Percentiles rank a stretch among this genome's conserved stretches.
Evolutionary conservation across 2,797 vertebrate species (phyloP).

Genomic region (Malurus splendens): DNA sequence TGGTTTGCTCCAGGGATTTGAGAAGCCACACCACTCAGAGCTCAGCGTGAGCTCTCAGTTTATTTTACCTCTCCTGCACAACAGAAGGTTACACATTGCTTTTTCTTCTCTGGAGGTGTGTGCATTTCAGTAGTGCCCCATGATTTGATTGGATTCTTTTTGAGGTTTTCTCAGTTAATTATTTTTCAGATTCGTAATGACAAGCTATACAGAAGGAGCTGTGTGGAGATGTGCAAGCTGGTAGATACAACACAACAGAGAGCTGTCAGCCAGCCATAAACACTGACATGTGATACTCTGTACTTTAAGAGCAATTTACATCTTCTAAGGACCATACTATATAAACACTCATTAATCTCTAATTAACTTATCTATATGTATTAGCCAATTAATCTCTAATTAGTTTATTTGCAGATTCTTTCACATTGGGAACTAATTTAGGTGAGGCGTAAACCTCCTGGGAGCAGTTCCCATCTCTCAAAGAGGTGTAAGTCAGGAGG

Average conservation of each 20-base stretch:
- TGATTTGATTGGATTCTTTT: background rate
- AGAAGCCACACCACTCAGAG: background rate
- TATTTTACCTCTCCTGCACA: background rate
- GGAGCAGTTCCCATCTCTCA: conserved; percentile 11
- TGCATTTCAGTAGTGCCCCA: background rate
- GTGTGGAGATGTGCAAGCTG: background rate
- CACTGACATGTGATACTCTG: background rate
- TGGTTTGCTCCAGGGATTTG: background rate
- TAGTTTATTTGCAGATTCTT: conserved; percentile 54
- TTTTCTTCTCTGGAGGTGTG: background rate
- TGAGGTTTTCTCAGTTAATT: background rate
- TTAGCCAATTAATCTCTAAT: conserved; percentile 54
- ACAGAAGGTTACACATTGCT: background rate
- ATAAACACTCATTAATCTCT: conserved; percentile 50
- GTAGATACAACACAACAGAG: background rate
- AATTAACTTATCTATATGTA: conserved; percentile 56
- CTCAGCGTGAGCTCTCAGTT: background rate
- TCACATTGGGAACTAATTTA: conserved; percentile 32
- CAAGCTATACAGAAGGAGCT: background rate
- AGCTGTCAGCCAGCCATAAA: background rate
- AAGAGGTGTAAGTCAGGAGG: conserved; percentile 2
- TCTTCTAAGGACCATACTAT: conserved; percentile 32
- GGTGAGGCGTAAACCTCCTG: conserved; percentile 24
- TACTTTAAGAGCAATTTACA: conserved; percentile 27
- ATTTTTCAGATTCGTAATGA: background rate